Conservation (phyloP, 2,888 invertebrate genomes). For the Oasisia sp. region DNA sequence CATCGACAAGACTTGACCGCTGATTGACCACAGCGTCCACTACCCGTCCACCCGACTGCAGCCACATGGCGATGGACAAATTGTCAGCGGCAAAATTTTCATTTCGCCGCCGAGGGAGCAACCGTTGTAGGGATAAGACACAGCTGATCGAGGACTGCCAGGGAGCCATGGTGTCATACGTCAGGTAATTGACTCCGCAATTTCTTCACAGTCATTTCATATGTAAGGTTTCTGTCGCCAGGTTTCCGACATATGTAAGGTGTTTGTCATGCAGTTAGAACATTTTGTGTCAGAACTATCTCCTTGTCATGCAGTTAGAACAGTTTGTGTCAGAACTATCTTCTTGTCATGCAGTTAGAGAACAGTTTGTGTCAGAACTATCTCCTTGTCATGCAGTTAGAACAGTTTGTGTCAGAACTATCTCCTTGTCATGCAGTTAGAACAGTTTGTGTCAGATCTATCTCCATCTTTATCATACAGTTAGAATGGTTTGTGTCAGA, state of each 20-base stretch:
- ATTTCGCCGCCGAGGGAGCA: not conserved
- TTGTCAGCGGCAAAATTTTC: not conserved
- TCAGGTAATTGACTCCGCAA: not conserved
- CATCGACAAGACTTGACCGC: not conserved
- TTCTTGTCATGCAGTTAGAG: not conserved
- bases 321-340: not conserved
- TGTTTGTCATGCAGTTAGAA: not conserved
- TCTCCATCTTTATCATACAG: not conserved
- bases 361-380: not conserved
- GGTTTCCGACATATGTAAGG: not conserved
- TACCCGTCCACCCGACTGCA: not conserved
- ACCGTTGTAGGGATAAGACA: not conserved
- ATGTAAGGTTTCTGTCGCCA: not conserved
- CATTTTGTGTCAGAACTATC: not conserved
- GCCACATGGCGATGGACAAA: not conserved
- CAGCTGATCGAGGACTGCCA: not conserved
- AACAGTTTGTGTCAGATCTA: not conserved
- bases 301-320: not conserved
- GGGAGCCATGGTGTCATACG: not conserved
- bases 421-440: not conserved
- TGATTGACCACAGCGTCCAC: not conserved
- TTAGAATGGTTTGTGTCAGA: not conserved
- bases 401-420: not conserved
- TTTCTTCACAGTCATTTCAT: not conserved
- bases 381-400: not conserved